Conservation (phyloP, 1,140 invertebrate species). For the Theocolax elegans region DNA sequence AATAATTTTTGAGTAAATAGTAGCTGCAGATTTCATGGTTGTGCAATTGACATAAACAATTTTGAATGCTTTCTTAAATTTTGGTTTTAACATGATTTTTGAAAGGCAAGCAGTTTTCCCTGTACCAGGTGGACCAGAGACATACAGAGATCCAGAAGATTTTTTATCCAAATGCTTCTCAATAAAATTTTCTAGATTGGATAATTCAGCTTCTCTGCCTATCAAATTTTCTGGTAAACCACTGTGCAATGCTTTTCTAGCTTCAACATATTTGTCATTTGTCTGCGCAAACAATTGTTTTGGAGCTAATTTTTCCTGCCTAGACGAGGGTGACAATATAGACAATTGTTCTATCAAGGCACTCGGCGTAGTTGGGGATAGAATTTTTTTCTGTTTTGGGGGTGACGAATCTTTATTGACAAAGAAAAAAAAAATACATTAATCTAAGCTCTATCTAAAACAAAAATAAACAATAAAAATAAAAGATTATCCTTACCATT, state of each 20-base stretch:
- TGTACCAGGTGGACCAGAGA: conserved; percentile 95
- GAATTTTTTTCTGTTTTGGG: conserved; percentile 51
- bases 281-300: conserved; percentile 53
- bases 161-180: conserved; percentile 73
- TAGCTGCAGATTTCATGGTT: conserved; percentile 77
- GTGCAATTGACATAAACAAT: conserved; percentile 86
- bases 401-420: conserved; percentile 44
- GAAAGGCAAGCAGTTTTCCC: conserved; percentile 93
- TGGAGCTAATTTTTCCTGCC: conserved; percentile 43
- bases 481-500: conserved; percentile 42
- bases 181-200: conserved; percentile 78
- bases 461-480: conserved; percentile 12
- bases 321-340: conserved; percentile 39
- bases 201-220: conserved; percentile 82
- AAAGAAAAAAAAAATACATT: conserved; percentile 23
- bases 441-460: not conserved
- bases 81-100: conserved; percentile 73
- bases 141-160: conserved; percentile 85
- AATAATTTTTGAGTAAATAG: conserved; percentile 79
- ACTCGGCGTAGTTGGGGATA: conserved; percentile 51
- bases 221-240: conserved; percentile 75
- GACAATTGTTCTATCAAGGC: conserved; percentile 49
- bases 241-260: conserved; percentile 77
- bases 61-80: conserved; percentile 72
- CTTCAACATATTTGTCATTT: conserved; percentile 68